Percentiles rank a stretch among this genome's conserved stretches.
Conservation (phyloP, 1,140 invertebrate species). For the Lasaia peninsularis region DNA sequence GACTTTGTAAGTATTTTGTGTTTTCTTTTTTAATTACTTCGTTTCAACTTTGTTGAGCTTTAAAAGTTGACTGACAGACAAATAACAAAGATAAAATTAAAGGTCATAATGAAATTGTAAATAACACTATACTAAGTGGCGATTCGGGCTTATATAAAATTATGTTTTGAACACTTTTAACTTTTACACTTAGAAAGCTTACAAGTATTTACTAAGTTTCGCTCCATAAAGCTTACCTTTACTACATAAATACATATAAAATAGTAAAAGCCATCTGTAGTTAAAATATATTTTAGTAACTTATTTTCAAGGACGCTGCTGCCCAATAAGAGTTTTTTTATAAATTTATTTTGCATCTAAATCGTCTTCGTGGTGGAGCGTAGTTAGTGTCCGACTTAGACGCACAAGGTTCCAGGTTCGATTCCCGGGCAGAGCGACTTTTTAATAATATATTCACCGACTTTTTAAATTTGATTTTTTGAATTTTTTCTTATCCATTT, state of each 20-base stretch:
- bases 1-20: conserved; percentile 76
- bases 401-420: too few species aligned
- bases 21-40: conserved; percentile 77
- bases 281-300: not conserved
- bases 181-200: not conserved
- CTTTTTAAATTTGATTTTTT: too few species aligned
- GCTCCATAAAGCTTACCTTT: not conserved
- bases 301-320: too few species aligned
- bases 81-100: conserved; percentile 74
- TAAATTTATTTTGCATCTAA: too few species aligned
- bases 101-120: conserved; percentile 69
- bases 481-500: too few species aligned
- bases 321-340: too few species aligned
- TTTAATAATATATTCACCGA: too few species aligned
- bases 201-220: not conserved
- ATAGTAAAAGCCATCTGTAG: too few species aligned
- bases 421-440: too few species aligned
- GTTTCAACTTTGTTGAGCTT: conserved; percentile 75
- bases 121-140: conserved; percentile 13
- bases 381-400: too few species aligned
- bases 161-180: conserved; percentile 3
- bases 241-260: too few species aligned
- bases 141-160: conserved; percentile 14
- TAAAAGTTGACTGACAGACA: conserved; percentile 75
- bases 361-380: too few species aligned